Percentiles rank a stretch among this genome's conserved stretches.
These are phyloP conservation scores for Platysteira castanea DNA, from an alignment of 2,113 vertebrate genomes.

Conservation along the genomic window DNA sequence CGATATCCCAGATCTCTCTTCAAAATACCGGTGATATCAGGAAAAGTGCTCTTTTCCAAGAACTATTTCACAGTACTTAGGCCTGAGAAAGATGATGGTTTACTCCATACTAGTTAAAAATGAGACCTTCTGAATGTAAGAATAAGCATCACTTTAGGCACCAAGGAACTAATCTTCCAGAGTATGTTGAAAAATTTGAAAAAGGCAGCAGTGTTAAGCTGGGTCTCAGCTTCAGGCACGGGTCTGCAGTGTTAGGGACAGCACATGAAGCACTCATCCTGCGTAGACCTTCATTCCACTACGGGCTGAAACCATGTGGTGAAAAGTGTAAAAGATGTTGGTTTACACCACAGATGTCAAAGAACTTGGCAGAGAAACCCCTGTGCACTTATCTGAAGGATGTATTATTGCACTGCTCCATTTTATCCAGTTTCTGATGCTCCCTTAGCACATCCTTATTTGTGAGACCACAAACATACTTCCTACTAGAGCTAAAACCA, in stretches of 20 bases:
- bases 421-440: background rate
- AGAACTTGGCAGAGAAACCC: background rate
- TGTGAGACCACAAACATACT: background rate
- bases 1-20: background rate
- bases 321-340: background rate
- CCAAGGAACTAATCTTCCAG: background rate
- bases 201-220: background rate
- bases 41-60: background rate
- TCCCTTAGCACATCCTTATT: background rate
- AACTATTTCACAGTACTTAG: background rate
- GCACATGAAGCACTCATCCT: accelerated
- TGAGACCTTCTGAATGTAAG: background rate
- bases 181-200: background rate
- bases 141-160: background rate
- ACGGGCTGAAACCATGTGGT: background rate
- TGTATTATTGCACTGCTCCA: background rate
- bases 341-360: background rate
- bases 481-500: background rate
- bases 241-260: background rate
- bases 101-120: background rate
- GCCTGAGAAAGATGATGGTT: background rate
- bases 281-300: background rate
- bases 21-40: background rate
- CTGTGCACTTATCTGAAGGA: background rate
- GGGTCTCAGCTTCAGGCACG: background rate